phyloP scores from a whole-genome alignment of 2,113 vertebrate species.

The Enhydra lutris region DNA sequence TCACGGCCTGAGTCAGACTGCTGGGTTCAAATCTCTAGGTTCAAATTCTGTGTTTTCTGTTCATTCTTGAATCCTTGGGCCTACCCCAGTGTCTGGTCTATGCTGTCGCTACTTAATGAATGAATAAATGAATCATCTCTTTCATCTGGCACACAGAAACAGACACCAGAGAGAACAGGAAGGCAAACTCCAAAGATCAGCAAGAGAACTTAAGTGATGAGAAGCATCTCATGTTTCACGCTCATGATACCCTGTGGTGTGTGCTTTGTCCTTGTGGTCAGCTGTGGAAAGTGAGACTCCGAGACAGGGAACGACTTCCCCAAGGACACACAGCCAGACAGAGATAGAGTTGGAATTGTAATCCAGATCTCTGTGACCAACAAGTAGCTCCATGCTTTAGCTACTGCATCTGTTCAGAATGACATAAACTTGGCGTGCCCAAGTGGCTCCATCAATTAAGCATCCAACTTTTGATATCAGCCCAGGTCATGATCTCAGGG shows the following conservation, averaged over 20 bases:
- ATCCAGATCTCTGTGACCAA: neutral
- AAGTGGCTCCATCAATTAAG: neutral
- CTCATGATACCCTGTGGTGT: rapidly evolving
- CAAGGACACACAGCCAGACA: neutral
- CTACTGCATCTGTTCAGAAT: neutral
- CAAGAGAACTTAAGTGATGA: neutral
- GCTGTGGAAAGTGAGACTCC: neutral
- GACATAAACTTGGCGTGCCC: neutral
- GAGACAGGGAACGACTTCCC: neutral
- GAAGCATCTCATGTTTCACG: neutral
- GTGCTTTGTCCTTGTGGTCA: neutral
- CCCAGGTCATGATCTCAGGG: neutral
- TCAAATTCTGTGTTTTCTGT: neutral
- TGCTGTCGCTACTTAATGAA: neutral
- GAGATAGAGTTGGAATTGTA: neutral
- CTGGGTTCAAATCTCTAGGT: neutral
- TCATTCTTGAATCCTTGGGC: neutral
- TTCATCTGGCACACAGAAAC: neutral
- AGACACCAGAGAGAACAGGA: neutral
- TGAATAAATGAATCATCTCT: neutral
- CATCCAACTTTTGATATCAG: neutral
- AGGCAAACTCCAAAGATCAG: neutral
- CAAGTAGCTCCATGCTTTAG: rapidly evolving
- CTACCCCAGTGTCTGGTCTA: neutral
- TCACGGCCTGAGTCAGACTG: too few relatives aligned